Evolutionary conservation across 1,140 invertebrate genomes (phyloP), one percentile per base, ranked within the genome.

Genomic region (Cotesia vestalis): DNA sequence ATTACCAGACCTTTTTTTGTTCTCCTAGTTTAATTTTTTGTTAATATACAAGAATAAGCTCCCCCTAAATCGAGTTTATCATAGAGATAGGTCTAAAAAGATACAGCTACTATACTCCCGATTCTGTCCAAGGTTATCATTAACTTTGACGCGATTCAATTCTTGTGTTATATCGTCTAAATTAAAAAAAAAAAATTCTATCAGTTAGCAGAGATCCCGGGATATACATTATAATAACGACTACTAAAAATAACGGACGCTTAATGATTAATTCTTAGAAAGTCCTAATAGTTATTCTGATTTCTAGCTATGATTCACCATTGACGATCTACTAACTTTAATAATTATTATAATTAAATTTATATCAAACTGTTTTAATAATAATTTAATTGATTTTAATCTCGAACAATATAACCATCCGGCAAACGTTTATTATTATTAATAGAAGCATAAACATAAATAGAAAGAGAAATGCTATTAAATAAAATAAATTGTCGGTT

Each of bases 191-290:
- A 52, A 66, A 66, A 52, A 64, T n/a, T n/a, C n/a, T 12, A 8
- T 57, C 5, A 64, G 38, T 11, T 12, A 63, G 38, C 9, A n/a
- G 40, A 6, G 2, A 46, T 46, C 53, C 53, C n/a, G 17, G 1
- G 53, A 57, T 57, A 38, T 27, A 27, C 27, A 27, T 46, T 46
- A 46, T 46, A 46, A 46, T 46, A 46, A 46, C 40, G 2, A 46
- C 40, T 46, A 46, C 8, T 38, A 59, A 35, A 14, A 8, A 9
- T 36, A 64, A 71, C 61, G 61, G 69, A 38, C 40, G 17, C n/a
- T 46, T 36, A 35, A 66, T 71, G 69, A 71, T 71, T 20, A 64
- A 71, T 71, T 52, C 62, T 8, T 66, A 71, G 69, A 71, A 71
- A 71, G 69, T 63, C 46, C 27, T 46, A 55, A n/a, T 27, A 36